A percentile compares a stretch with the other conserved stretches of the same genome.
Evolutionary conservation across 2,888 invertebrate species (phyloP).

Genomic region (Volucella zonaria): DNA sequence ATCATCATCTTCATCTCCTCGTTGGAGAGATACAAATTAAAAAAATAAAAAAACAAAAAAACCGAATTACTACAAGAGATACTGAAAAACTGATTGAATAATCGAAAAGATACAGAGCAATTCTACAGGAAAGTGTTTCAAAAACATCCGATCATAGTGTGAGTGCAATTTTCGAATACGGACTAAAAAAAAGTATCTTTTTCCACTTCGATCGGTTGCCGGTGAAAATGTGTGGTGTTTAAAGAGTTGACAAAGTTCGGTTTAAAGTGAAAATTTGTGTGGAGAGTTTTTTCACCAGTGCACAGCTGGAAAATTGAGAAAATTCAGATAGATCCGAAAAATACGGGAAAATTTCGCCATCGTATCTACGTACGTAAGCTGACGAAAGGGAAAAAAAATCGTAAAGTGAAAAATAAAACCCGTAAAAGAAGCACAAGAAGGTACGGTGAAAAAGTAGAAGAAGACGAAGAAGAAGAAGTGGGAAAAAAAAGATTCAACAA

Average conservation of each 20-base stretch:
- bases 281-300: conserved; percentile 6
- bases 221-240: conserved; percentile 45
- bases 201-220: conserved; percentile 32
- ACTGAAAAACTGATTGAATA: not conserved
- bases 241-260: conserved; percentile 21
- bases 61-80: not conserved
- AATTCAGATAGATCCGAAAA: conserved; percentile 37
- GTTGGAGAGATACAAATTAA: conserved; percentile 18
- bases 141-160: not conserved
- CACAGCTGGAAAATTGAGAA: conserved; percentile 56
- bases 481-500: conserved; percentile 13
- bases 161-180: conserved; percentile 5
- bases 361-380: no score
- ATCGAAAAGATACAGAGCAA: not conserved
- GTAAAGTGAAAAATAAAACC: conserved; percentile 9
- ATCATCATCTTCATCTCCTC: not conserved
- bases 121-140: not conserved
- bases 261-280: conserved; percentile 58
- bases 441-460: conserved; percentile 27
- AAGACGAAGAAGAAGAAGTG: conserved; percentile 15
- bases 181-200: conserved; percentile 24
- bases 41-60: conserved; percentile 26
- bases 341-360: conserved; percentile 7
- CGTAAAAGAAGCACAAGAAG: conserved; percentile 20
- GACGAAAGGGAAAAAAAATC: conserved; percentile 26